Percentiles rank a stretch among this genome's conserved stretches.
These are phyloP conservation scores for Etheostoma perlongum DNA, from an alignment of 2,797 vertebrate genomes.

Conservation along the genomic window DNA sequence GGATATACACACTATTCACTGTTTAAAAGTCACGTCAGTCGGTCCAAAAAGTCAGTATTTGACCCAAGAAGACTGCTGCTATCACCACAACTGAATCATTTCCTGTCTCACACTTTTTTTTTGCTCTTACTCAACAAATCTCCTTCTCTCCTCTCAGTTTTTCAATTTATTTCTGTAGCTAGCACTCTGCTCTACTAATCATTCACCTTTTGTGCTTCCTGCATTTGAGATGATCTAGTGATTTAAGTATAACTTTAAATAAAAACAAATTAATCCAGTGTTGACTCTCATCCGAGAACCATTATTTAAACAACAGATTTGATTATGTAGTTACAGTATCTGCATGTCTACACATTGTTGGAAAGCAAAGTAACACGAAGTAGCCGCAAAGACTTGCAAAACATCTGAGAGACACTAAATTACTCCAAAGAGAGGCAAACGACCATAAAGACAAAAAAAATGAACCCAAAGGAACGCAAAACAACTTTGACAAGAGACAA, in stretches of 20 bases:
- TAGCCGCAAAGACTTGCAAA: neutral
- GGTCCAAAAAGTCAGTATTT: constrained; percentile 20
- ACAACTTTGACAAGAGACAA: neutral
- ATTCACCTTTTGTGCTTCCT: neutral
- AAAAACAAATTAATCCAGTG: no score
- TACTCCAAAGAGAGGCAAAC: no score
- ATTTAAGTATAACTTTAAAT: no score
- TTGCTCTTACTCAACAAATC: neutral
- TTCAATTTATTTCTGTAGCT: constrained; percentile 15
- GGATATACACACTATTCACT: no score
- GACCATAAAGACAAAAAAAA: neutral
- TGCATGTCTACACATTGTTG: no score
- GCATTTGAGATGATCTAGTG: neutral
- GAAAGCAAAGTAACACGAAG: neutral
- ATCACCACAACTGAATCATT: constrained; percentile 21
- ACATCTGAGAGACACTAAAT: no score
- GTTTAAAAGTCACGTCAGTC: neutral
- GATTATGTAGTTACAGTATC: neutral
- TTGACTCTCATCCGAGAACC: no score
- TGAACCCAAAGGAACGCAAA: neutral
- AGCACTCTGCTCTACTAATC: neutral
- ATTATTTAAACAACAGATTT: neutral
- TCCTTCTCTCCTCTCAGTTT: neutral
- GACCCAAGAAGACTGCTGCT: constrained; percentile 9
- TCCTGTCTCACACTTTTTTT: neutral